Evolutionary conservation across 1,140 invertebrate genomes (phyloP).

Genomic region (Drosophila rufa): DNA sequence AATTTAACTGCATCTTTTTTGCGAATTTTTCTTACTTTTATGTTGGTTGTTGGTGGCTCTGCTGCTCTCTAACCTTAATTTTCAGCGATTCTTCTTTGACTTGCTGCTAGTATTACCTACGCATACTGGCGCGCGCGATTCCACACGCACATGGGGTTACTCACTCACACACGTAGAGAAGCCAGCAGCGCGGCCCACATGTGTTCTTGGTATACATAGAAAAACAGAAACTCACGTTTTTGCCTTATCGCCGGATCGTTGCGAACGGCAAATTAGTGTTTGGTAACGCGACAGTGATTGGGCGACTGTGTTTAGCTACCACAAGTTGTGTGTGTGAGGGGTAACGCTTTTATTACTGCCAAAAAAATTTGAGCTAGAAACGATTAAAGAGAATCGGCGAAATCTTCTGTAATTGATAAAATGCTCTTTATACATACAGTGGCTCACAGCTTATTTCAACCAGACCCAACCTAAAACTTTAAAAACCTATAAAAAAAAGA

Average conservation of each 20-base stretch:
- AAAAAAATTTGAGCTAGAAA: too few species aligned
- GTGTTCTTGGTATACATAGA: slow-evolving; percentile 83
- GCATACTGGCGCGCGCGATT: slow-evolving; percentile 52
- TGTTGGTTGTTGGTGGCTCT: slow-evolving; percentile 64
- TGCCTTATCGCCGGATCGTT: slow-evolving; percentile 5
- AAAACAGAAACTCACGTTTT: slow-evolving; percentile 80
- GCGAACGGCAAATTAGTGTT: slow-evolving; percentile 50
- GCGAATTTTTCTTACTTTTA: slow-evolving; percentile 71
- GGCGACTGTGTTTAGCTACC: background rate
- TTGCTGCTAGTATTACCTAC: slow-evolving; percentile 74
- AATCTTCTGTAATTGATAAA: too few species aligned
- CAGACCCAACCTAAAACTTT: too few species aligned
- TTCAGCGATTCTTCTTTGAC: slow-evolving; percentile 78
- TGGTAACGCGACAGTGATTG: background rate
- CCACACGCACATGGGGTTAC: slow-evolving; percentile 51
- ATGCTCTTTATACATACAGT: too few species aligned
- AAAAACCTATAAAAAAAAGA: too few species aligned
- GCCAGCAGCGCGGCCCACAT: slow-evolving; percentile 56
- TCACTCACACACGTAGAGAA: slow-evolving; percentile 40
- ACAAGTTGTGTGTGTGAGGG: slow-evolving; percentile 6
- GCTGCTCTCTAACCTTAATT: slow-evolving; percentile 85
- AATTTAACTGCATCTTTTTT: slow-evolving; percentile 47
- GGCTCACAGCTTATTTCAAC: too few species aligned
- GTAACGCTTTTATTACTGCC: too few species aligned
- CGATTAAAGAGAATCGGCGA: too few species aligned